Conservation (phyloP, 2,888 invertebrate genomes). For the Meloe dianella region DNA sequence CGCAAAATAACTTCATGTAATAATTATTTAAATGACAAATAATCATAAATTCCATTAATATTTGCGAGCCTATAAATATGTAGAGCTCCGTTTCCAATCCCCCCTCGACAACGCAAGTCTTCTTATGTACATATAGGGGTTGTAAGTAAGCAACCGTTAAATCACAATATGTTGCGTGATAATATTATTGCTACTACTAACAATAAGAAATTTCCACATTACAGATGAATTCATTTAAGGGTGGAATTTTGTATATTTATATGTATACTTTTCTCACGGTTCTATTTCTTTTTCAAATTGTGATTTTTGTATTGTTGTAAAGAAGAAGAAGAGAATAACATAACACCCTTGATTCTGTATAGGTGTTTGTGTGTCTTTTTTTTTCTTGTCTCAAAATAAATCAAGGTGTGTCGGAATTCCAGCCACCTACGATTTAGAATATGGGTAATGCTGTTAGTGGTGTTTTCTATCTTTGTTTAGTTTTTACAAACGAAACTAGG, state of each 20-base stretch:
- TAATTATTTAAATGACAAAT: too few relatives aligned
- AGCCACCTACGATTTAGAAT: neutral
- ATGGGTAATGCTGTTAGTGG: neutral
- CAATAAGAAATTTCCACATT: too few relatives aligned
- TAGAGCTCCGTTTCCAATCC: too few relatives aligned
- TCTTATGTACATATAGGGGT: neutral
- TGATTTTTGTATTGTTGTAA: too few relatives aligned
- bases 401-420: constrained; percentile 5
- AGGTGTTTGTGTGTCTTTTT: too few relatives aligned
- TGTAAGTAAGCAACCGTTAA: neutral
- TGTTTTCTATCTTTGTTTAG: neutral
- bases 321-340: neutral
- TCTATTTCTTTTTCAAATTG: neutral
- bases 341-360: neutral
- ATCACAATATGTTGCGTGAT: neutral
- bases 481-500: neutral
- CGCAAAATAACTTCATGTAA: too few relatives aligned
- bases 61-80: too few relatives aligned
- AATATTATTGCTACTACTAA: neutral
- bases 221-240: neutral
- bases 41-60: too few relatives aligned
- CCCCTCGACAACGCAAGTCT: too few relatives aligned
- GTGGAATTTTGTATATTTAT: neutral
- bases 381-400: neutral
- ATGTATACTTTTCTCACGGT: too few relatives aligned